A percentile compares a stretch with the other conserved stretches of the same genome.
These are phyloP conservation scores for Lithophane ornitopus DNA, from an alignment of 2,888 invertebrate species.

Conservation along the genomic window DNA sequence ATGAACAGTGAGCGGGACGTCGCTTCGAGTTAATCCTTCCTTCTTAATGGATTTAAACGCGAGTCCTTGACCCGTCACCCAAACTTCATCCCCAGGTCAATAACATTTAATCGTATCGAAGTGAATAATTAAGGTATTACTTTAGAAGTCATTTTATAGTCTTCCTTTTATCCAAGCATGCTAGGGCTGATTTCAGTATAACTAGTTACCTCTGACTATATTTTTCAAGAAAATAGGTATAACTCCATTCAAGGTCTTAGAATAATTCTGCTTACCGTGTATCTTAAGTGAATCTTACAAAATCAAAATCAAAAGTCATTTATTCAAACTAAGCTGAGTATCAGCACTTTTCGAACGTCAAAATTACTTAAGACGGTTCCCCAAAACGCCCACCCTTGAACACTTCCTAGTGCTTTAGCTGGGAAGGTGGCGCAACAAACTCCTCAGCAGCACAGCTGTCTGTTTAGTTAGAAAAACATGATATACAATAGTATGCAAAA, in stretches of 20 bases:
- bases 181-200: background rate
- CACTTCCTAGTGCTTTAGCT: too few species aligned
- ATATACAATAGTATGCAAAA: too few species aligned
- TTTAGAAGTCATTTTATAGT: constrained; percentile 21
- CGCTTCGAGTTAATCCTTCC: constrained; percentile 42
- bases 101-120: constrained; percentile 17
- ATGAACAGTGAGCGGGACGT: constrained; percentile 40
- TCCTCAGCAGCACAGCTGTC: too few species aligned
- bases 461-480: too few species aligned
- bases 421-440: too few species aligned
- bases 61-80: constrained; percentile 35
- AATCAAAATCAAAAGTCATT: too few species aligned
- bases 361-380: too few species aligned
- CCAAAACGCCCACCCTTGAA: too few species aligned
- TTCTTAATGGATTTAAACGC: constrained; percentile 38
- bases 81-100: constrained; percentile 13
- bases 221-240: too few species aligned
- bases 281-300: background rate
- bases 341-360: too few species aligned
- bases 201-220: background rate
- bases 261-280: background rate
- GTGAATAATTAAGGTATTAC: constrained; percentile 16
- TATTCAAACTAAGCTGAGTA: too few species aligned
- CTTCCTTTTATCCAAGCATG: background rate
- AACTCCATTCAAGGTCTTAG: background rate